Conservation (phyloP, 1,140 invertebrate genomes). For the Geopemphigus sp. region DNA sequence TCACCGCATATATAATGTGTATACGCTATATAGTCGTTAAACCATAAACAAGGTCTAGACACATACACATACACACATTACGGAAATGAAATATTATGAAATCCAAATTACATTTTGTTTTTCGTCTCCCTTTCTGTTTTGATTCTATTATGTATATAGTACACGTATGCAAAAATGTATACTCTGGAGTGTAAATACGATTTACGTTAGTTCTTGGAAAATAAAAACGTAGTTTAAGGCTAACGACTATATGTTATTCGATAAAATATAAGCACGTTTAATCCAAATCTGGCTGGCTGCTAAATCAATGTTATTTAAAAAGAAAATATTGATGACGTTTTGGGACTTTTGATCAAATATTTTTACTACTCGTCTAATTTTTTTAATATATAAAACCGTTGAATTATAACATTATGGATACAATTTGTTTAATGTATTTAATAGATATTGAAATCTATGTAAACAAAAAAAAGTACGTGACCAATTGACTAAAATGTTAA, state of each 20-base stretch:
- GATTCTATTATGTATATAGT: background rate
- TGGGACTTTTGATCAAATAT: too few species aligned
- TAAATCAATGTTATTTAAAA: too few species aligned
- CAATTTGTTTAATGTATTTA: too few species aligned
- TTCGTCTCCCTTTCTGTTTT: background rate
- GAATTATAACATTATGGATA: background rate
- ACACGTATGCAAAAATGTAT: background rate
- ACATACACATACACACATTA: background rate
- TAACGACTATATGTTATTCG: background rate
- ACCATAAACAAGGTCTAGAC: slow-evolving; percentile 2
- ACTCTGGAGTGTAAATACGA: background rate
- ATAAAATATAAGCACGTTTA: background rate
- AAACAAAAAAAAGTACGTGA: too few species aligned
- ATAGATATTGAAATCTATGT: too few species aligned
- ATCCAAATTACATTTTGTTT: slow-evolving; percentile 9
- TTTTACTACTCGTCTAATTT: too few species aligned
- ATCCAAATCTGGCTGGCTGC: too few species aligned
- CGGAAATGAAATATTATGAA: slow-evolving; percentile 21
- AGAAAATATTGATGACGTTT: too few species aligned
- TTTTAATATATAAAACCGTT: too few species aligned
- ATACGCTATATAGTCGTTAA: background rate
- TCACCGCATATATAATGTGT: background rate
- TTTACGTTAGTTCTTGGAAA: background rate
- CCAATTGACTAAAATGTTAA: too few species aligned
- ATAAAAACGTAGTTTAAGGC: background rate